Base-by-base conservation (phyloP, 2,888 invertebrate genomes). In the Acholoe squamosa region DNA sequence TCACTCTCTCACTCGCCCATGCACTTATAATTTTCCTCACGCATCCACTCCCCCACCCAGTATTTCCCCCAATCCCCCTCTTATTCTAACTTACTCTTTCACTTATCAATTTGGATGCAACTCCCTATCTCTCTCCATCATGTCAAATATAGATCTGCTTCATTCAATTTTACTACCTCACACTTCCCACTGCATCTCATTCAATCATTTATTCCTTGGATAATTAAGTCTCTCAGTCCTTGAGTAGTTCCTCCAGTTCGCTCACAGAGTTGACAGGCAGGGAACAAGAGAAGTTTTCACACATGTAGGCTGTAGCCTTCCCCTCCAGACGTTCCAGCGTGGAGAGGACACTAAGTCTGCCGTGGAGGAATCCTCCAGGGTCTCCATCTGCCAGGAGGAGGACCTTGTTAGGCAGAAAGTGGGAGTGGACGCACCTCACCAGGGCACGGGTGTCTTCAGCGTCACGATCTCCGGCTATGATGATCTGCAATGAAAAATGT, bases 261-360 rank as follows among this genome's bases (percentile, higher is more conserved):
- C 97, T 96, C 0, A 97, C 97, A 89, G 97, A 97, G 0, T 97
- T 97, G 84, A 98, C 97, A 0, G 98, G 98, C 90, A 98, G 96
- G 7, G 97, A 97, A 95, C 98, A 98, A 0, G 97, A 96, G 95
- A 97, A 97, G 93, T 97, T 97, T 10, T 97, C 97, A 95, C 98
- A 98, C n/a, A 98, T 97, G 95, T 97, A 98, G 33, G 97, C 98
- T 0, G 97, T 97, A 0, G 98, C 97, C 90, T 96, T 97, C 34
- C 97, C 97, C 43, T 97, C 96, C 0, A 97, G 95, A 5, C 96
- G 96, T 88, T 96, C 96, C 93, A 94, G 91, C 14, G 92, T 91
- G 28, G 89, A 67, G 34, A 93, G 89, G 22, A 93, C 84, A 96
- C 96, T 95, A 80, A 96, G 95, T 90, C 95, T 96, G 3, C 95